phyloP scores from a whole-genome alignment of 2,113 vertebrate species.

The Plestiodon gilberti region DNA sequence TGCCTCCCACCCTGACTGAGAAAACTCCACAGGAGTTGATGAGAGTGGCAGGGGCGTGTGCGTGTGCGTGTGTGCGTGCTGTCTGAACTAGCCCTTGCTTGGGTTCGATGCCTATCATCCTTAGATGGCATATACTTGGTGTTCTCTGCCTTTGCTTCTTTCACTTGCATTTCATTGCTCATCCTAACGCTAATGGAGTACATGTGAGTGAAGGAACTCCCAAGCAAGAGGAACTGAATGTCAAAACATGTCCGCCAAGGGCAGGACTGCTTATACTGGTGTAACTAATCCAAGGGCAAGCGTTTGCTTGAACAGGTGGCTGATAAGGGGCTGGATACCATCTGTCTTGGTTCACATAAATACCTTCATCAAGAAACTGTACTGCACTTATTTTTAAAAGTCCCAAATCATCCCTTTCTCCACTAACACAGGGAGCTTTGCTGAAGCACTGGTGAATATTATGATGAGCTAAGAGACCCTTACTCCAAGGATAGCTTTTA shows the following conservation, averaged over 20 bases:
- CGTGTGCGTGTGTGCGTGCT: too few species aligned
- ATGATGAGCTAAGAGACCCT: neutral
- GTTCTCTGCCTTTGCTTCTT: neutral
- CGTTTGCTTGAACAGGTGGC: neutral
- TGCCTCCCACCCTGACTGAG: too few species aligned
- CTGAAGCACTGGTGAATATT: neutral
- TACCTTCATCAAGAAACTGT: neutral
- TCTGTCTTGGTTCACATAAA: neutral
- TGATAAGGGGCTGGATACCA: neutral
- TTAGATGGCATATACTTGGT: too few species aligned
- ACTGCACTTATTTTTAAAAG: neutral
- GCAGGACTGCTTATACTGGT: neutral
- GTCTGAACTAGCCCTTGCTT: neutral
- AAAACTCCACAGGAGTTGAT: too few species aligned
- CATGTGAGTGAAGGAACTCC: neutral
- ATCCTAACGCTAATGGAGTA: neutral
- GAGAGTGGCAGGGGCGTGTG: too few species aligned
- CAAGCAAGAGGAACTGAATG: neutral
- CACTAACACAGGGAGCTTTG: neutral
- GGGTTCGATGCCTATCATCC: neutral
- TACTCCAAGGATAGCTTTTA: neutral
- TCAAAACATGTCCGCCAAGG: neutral
- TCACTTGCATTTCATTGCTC: neutral
- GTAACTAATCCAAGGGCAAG: neutral
- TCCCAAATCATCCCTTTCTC: neutral